Evolutionary conservation across 2,888 invertebrate genomes (phyloP).

Genomic region (Aspidiotus destructor): DNA sequence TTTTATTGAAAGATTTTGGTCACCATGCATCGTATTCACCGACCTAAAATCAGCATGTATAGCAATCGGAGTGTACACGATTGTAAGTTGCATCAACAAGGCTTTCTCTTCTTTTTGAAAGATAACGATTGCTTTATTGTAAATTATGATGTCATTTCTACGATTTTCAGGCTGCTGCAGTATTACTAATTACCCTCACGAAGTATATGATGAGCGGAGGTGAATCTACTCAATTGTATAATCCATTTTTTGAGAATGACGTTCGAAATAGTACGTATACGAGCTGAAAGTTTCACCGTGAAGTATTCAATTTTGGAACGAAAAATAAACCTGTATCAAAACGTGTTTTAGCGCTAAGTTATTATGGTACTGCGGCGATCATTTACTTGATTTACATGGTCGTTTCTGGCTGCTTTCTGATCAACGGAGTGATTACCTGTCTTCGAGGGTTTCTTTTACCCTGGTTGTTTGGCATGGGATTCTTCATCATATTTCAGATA

Average conservation of each 20-base stretch:
- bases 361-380: constrained; percentile 57
- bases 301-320: too few species aligned
- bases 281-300: not conserved
- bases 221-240: constrained; percentile 78
- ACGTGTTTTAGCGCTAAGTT: constrained; percentile 46
- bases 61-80: constrained; percentile 69
- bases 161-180: constrained; percentile 52
- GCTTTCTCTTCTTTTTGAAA: constrained; percentile 3
- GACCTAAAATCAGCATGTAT: constrained; percentile 64
- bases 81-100: constrained; percentile 42
- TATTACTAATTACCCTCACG: constrained; percentile 64
- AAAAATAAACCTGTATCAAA: too few species aligned
- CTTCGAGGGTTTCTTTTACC: constrained; percentile 73
- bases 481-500: constrained; percentile 64
- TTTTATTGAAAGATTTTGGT: constrained; percentile 61
- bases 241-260: constrained; percentile 81
- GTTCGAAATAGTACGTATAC: constrained; percentile 57
- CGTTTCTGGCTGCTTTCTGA: constrained; percentile 50
- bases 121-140: too few species aligned
- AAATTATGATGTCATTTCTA: too few species aligned
- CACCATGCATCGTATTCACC: constrained; percentile 77
- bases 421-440: constrained; percentile 55
- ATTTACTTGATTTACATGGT: constrained; percentile 51
- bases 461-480: constrained; percentile 61
- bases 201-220: constrained; percentile 74